Conservation (phyloP, 1,140 invertebrate species). For the Berghia stephanieae region DNA sequence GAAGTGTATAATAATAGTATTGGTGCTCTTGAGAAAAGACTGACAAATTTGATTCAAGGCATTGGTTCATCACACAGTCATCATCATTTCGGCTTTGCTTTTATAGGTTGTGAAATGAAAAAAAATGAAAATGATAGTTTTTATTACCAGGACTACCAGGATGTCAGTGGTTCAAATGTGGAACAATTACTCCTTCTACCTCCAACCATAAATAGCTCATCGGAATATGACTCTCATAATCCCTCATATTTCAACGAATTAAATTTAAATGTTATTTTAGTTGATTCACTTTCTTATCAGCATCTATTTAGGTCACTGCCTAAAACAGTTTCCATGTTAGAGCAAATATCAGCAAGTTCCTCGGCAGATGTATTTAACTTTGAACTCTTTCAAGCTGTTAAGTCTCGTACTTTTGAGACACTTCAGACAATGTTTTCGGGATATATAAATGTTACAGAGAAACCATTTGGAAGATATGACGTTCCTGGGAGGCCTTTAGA, state of each 20-base stretch:
- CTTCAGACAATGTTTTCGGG: conserved; percentile 50
- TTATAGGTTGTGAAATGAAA: conserved; percentile 26
- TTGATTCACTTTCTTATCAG: conserved; percentile 61
- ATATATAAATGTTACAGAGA: conserved; percentile 45
- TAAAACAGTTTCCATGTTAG: conserved; percentile 45
- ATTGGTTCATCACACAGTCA: neutral
- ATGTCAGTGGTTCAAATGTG: neutral
- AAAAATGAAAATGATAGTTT: neutral
- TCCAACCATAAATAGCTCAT: conserved; percentile 27
- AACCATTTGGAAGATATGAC: conserved; percentile 55
- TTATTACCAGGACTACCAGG: conserved; percentile 5
- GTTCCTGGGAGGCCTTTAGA: conserved; percentile 50
- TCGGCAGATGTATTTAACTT: conserved; percentile 53
- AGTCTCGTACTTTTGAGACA: conserved; percentile 61
- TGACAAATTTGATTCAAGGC: conserved; percentile 4
- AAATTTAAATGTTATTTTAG: conserved; percentile 60
- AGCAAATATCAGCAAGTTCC: conserved; percentile 18
- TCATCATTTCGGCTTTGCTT: conserved; percentile 36
- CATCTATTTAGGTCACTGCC: conserved; percentile 63
- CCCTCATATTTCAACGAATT: no score
- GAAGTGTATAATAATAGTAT: no score
- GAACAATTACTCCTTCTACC: conserved; percentile 48
- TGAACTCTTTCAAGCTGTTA: conserved; percentile 57
- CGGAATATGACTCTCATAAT: no score
- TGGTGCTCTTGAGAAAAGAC: conserved; percentile 11